Conservation (phyloP, 2,888 invertebrate genomes). For the Coleophora flavipennella region DNA sequence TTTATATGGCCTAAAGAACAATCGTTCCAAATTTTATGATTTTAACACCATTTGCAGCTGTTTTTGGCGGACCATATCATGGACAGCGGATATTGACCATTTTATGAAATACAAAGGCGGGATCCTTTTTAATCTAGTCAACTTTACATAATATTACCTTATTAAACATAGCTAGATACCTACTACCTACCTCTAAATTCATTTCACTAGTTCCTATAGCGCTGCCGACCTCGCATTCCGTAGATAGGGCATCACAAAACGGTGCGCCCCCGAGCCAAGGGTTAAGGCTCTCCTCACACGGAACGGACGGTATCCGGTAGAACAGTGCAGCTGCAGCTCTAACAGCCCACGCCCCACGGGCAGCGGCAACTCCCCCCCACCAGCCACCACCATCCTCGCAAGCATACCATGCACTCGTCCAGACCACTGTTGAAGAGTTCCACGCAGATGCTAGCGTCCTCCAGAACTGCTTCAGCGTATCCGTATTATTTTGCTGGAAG, state of each 20-base stretch:
- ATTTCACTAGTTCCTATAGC: constrained; percentile 28
- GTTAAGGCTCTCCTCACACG: constrained; percentile 79
- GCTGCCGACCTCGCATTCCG: constrained; percentile 51
- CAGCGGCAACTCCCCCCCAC: constrained; percentile 64
- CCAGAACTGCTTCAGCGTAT: constrained; percentile 69
- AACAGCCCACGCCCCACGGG: constrained; percentile 46
- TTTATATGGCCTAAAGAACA: too few relatives aligned
- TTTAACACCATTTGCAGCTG: too few relatives aligned
- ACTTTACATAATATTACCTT: too few relatives aligned
- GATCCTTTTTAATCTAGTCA: too few relatives aligned
- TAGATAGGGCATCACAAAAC: constrained; percentile 44
- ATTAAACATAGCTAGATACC: too few relatives aligned
- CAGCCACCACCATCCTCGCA: constrained; percentile 51
- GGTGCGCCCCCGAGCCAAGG: constrained; percentile 76
- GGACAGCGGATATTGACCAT: too few relatives aligned
- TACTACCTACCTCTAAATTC: constrained; percentile 47
- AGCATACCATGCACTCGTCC: constrained; percentile 64
- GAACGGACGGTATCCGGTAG: constrained; percentile 76
- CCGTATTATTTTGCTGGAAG: constrained; percentile 65
- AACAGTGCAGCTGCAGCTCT: constrained; percentile 76
- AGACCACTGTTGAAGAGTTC: constrained; percentile 58
- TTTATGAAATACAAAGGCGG: too few relatives aligned
- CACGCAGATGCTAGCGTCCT: constrained; percentile 62
- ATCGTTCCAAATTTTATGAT: too few relatives aligned
- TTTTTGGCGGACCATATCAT: too few relatives aligned